Evolutionary conservation across 2,888 invertebrate genomes (phyloP).

Genomic region (Campoplex capitator): DNA sequence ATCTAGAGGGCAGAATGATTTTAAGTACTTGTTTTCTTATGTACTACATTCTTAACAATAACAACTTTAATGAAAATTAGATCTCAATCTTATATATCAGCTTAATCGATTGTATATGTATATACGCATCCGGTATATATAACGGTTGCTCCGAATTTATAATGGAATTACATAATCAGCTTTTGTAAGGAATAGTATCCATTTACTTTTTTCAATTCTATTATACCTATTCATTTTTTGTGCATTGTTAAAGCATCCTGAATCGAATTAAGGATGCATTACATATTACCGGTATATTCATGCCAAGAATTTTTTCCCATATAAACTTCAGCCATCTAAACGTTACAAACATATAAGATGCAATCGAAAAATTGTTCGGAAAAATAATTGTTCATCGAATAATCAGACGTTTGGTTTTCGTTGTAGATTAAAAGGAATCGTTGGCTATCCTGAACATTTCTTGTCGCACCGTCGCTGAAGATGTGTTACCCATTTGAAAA

Average conservation of each 20-base stretch:
- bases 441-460: no score
- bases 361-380: background rate
- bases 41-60: conserved; percentile 39
- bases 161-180: background rate
- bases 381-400: background rate
- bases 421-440: no score
- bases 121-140: background rate
- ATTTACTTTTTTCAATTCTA: background rate
- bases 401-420: no score
- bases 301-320: background rate
- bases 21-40: conserved; percentile 67
- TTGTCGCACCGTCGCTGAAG: no score
- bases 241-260: background rate
- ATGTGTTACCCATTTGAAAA: no score
- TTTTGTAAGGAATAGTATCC: background rate
- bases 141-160: background rate
- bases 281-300: background rate
- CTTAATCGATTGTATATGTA: background rate
- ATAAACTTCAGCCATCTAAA: background rate
- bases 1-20: conserved; percentile 67
- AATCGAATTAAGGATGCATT: background rate
- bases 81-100: conserved; percentile 37
- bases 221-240: background rate
- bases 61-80: conserved; percentile 29
- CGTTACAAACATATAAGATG: background rate